phyloP scores from a whole-genome alignment of 2,113 vertebrate genomes.

The Melanerpes formicivorus region DNA sequence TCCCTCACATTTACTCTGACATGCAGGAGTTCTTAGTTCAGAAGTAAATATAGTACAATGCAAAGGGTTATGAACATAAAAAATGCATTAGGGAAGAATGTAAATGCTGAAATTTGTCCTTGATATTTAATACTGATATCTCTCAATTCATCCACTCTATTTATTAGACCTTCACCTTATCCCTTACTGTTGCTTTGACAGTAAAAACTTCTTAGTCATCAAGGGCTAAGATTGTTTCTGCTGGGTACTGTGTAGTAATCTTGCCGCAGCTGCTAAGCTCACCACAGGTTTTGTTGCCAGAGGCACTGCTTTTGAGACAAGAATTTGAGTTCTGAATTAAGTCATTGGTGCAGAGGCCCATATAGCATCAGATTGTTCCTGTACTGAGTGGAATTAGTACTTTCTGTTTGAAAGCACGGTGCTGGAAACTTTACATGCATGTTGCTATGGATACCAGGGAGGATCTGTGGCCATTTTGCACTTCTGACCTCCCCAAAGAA shows the following conservation, averaged over 20 bases:
- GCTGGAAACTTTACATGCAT: background rate
- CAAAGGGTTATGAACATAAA: conserved; percentile 38
- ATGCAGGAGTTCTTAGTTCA: conserved; percentile 45
- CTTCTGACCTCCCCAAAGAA: background rate
- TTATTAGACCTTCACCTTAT: conserved; percentile 32
- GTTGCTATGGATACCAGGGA: background rate
- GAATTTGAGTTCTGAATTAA: background rate
- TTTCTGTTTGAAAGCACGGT: background rate
- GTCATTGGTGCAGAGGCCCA: background rate
- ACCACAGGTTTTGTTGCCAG: background rate
- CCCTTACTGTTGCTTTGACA: background rate
- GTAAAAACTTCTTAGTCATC: background rate
- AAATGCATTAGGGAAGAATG: conserved; percentile 40
- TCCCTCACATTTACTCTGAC: conserved; percentile 30
- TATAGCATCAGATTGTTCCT: background rate
- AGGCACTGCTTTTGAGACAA: background rate
- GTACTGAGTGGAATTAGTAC: background rate
- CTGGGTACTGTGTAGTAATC: background rate
- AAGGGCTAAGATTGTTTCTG: background rate
- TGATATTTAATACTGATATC: conserved; percentile 1
- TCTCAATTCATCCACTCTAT: background rate
- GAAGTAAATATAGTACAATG: conserved; percentile 42
- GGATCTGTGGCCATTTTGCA: background rate
- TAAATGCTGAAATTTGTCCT: conserved; percentile 20
- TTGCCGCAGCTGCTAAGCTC: background rate